These are phyloP conservation scores for Acanthosepion lycidas DNA, from an alignment of 2,888 invertebrate species.

Conservation along the genomic window DNA sequence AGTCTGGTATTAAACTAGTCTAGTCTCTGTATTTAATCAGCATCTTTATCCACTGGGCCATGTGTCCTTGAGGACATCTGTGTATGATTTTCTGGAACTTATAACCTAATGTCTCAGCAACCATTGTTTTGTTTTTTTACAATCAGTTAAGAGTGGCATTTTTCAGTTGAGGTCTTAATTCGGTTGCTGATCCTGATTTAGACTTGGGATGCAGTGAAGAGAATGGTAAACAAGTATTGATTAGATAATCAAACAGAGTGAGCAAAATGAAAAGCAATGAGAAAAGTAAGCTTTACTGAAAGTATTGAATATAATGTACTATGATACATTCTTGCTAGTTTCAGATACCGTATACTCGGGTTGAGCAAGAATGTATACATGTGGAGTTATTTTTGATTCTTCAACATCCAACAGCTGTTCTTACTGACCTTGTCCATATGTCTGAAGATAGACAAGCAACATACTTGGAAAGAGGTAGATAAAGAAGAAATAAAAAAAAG, in stretches of 20 bases:
- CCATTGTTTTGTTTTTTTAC: too few species aligned
- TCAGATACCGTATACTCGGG: neutral
- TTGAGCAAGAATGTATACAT: neutral
- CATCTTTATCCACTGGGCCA: too few species aligned
- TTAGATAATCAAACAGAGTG: neutral
- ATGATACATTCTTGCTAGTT: neutral
- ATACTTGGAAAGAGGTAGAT: neutral
- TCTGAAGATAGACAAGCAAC: neutral
- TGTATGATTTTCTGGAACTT: too few species aligned
- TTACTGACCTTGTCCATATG: constrained; percentile 20
- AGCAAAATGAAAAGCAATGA: neutral
- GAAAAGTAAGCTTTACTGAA: neutral
- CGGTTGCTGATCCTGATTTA: neutral
- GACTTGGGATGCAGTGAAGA: neutral
- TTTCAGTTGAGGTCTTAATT: neutral
- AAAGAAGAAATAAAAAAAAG: neutral
- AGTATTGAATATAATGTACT: neutral
- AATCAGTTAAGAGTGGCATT: neutral
- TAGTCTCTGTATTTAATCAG: too few species aligned
- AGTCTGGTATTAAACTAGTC: too few species aligned
- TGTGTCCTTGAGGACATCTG: too few species aligned
- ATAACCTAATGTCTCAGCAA: too few species aligned
- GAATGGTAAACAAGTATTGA: neutral
- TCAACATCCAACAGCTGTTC: constrained; percentile 18
- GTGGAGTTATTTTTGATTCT: constrained; percentile 21